Percentiles rank a stretch among this genome's conserved stretches.
Conservation (phyloP, 2,888 invertebrate genomes). For the Microdon myrmicae region DNA sequence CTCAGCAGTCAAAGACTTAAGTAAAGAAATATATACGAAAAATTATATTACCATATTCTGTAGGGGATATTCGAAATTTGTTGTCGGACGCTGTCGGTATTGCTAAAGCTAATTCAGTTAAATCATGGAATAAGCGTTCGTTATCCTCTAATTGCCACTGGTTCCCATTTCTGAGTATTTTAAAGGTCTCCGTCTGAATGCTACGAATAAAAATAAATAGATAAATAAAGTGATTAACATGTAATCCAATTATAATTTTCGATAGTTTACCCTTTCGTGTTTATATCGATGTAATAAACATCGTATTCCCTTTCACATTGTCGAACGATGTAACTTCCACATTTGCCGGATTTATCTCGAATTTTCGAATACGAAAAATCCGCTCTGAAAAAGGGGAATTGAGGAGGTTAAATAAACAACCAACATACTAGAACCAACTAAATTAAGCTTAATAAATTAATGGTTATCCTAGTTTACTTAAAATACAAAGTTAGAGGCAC, state of each 20-base stretch:
- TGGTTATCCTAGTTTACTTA: too few relatives aligned
- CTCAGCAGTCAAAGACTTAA: too few relatives aligned
- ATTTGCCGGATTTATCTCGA: conserved; percentile 78
- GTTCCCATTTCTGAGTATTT: conserved; percentile 65
- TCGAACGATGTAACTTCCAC: conserved; percentile 83
- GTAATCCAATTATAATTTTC: conserved; percentile 14
- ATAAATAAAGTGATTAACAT: not conserved
- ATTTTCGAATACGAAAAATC: conserved; percentile 87
- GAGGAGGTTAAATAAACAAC: conserved; percentile 1
- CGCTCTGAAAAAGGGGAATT: conserved; percentile 70
- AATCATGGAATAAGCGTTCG: conserved; percentile 57
- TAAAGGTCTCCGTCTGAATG: conserved; percentile 76
- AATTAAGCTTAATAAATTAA: too few relatives aligned
- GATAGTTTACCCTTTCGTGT: conserved; percentile 79
- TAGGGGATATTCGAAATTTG: conserved; percentile 77
- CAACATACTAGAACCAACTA: too few relatives aligned
- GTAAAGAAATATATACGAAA: too few relatives aligned
- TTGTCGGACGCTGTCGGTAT: conserved; percentile 59
- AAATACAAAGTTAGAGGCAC: too few relatives aligned
- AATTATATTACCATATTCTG: conserved; percentile 78
- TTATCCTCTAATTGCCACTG: conserved; percentile 61
- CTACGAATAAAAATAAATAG: conserved; percentile 63
- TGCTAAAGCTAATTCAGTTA: conserved; percentile 61
- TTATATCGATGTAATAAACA: conserved; percentile 84
- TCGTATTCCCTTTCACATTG: conserved; percentile 85